Base-by-base conservation (phyloP, 2,888 invertebrate genomes). In the Dysmachus trigonus region DNA sequence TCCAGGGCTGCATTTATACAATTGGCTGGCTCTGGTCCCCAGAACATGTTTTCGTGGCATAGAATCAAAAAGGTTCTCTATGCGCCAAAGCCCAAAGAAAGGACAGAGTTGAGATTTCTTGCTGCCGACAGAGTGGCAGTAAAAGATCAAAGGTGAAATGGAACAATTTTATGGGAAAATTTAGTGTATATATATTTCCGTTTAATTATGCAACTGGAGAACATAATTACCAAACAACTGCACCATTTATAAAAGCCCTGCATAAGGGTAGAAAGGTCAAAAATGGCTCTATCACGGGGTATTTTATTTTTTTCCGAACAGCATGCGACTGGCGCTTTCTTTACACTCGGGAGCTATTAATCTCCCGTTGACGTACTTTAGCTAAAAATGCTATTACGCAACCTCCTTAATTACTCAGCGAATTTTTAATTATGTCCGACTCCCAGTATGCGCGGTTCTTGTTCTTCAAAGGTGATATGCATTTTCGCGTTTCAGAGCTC, bases 371-470 rank as follows among this genome's bases (percentile, higher is more conserved):
- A 38, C 35, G 35, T 76, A 13, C 38, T 76, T 41, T 41, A 18
- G 13, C 38, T 74, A 76, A 76, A 76, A 76, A 76, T 41, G 22
- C 22, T 6, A 76, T 76, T 76, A 76, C 76, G 76, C 38, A 76
- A 76, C 76, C 76, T 22, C 22, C 38, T 38, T 76, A 76, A 76
- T 76, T 76, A 76, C 76, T 76, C 41, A 76, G 76, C 76, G 38
- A 76, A 76, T 76, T 76, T 38, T 76, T 76, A 76, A 76, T 76
- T 76, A 38, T 38, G n/a, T 2, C 33, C 13, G 38, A 76, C 33
- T 76, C 38, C 7, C 7, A 22, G 33, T 22, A 6, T 38, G 38
- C 76, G 62, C 76, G 62, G 27, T 62, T 62, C 62, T 62, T 62
- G 62, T 62, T 62, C 62, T 33, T 38, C 18, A 22, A 38, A 38